These are phyloP conservation scores for Panorpa germanica DNA, from an alignment of 2,888 invertebrate genomes.

Conservation along the genomic window DNA sequence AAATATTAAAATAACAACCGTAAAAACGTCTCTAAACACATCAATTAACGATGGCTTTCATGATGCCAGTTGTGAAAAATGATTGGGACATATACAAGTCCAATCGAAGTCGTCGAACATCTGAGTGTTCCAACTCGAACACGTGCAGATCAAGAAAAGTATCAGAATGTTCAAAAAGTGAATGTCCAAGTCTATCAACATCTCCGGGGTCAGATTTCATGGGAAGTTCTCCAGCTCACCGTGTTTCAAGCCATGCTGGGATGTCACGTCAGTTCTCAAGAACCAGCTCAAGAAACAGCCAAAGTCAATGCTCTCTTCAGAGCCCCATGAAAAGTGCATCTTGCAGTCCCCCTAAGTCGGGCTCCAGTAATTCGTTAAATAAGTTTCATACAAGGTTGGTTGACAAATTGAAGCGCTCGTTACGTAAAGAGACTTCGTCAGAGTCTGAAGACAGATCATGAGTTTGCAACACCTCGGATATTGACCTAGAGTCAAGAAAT, in stretches of 20 bases:
- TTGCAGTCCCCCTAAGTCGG: constrained; percentile 30
- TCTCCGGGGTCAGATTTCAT: constrained; percentile 36
- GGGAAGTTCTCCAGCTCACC: constrained; percentile 30
- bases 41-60: constrained; percentile 92
- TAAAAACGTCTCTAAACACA: too few relatives aligned
- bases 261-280: constrained; percentile 38
- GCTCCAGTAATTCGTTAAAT: constrained; percentile 40
- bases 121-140: constrained; percentile 38
- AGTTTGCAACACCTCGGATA: constrained; percentile 7
- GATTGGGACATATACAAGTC: constrained; percentile 87
- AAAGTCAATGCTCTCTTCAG: constrained; percentile 38
- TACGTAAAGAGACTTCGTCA: constrained; percentile 25
- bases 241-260: constrained; percentile 26
- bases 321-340: constrained; percentile 42
- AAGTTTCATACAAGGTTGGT: constrained; percentile 55
- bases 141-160: constrained; percentile 39
- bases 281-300: constrained; percentile 38
- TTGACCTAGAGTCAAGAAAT: neutral
- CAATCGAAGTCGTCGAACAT: constrained; percentile 52
- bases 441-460: constrained; percentile 14
- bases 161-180: constrained; percentile 36
- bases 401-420: constrained; percentile 48
- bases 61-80: constrained; percentile 90
- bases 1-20: too few relatives aligned
- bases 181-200: constrained; percentile 43